Evolutionary conservation across 2,888 invertebrate genomes (phyloP).

Genomic region (Falcaria lacertinaria): DNA sequence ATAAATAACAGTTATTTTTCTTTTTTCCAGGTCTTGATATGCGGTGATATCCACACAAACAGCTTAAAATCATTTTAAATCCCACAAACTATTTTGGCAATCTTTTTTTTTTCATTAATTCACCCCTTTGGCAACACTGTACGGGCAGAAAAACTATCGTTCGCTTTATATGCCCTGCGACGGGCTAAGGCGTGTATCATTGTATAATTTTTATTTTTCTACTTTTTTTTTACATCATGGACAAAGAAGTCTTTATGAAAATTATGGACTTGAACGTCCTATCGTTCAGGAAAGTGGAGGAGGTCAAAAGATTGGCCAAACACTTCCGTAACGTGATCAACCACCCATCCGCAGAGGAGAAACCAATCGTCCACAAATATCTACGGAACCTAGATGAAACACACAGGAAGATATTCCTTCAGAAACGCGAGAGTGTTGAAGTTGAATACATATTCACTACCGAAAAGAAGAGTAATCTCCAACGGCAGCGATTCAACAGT

Average conservation of each 20-base stretch:
- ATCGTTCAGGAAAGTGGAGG: constrained; percentile 63
- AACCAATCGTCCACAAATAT: constrained; percentile 43
- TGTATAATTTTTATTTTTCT: too few species aligned
- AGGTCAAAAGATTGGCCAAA: constrained; percentile 56
- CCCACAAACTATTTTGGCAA: constrained; percentile 23
- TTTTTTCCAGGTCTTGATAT: constrained; percentile 72
- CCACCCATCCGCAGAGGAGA: constrained; percentile 53
- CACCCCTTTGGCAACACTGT: constrained; percentile 23
- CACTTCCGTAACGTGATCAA: constrained; percentile 58
- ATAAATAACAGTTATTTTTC: constrained; percentile 10
- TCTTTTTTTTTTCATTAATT: constrained; percentile 8
- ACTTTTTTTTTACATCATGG: constrained; percentile 24
- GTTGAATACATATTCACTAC: constrained; percentile 73
- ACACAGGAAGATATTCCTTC: constrained; percentile 53
- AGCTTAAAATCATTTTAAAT: constrained; percentile 43
- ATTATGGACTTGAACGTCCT: constrained; percentile 54
- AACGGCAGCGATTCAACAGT: constrained; percentile 69
- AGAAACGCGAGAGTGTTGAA: constrained; percentile 58
- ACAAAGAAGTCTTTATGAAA: constrained; percentile 36
- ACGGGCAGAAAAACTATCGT: constrained; percentile 13
- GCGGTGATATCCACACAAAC: constrained; percentile 59
- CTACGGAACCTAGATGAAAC: constrained; percentile 50
- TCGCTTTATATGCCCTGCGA: constrained; percentile 11
- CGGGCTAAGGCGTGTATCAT: constrained; percentile 9
- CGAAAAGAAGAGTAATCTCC: constrained; percentile 66